Conservation (phyloP, 2,113 vertebrate genomes). For the Sardina pilchardus region DNA sequence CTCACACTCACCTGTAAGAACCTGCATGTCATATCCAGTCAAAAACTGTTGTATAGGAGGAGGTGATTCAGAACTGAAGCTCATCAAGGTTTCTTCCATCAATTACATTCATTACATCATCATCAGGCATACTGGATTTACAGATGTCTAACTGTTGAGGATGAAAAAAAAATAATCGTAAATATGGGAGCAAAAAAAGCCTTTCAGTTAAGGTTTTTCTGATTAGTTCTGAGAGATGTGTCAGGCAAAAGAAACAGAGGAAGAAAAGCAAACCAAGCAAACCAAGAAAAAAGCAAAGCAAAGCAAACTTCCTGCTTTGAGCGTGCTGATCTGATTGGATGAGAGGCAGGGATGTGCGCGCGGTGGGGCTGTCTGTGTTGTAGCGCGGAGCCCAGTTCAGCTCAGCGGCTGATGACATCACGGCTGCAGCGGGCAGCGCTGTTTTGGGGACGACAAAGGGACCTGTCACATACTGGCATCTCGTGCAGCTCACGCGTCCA, state of each 20-base stretch:
- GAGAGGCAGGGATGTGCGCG: not conserved
- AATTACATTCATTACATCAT: too few species aligned
- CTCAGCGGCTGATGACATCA: conserved; percentile 11
- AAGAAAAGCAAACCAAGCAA: not conserved
- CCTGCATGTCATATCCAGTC: not conserved
- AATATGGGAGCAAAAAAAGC: too few species aligned
- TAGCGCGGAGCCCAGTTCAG: not conserved
- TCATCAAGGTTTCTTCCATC: too few species aligned
- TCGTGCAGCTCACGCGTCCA: not conserved
- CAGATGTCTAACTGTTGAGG: too few species aligned
- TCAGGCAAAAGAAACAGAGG: not conserved
- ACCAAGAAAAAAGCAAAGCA: too few species aligned
- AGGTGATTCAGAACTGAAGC: too few species aligned
- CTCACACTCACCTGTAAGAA: not conserved
- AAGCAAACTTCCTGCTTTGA: not conserved
- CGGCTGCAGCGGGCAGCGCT: not conserved
- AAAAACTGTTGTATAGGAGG: not conserved
- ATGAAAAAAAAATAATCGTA: too few species aligned
- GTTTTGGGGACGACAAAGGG: conserved; percentile 17
- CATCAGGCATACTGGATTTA: too few species aligned
- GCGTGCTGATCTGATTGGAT: not conserved
- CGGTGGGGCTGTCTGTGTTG: not conserved
- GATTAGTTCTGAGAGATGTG: not conserved
- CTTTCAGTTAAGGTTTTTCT: not conserved
- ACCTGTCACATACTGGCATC: conserved; percentile 29